Evolutionary conservation across 2,113 vertebrate species (phyloP).

Genomic region (Thalassarche chlororhynchos): DNA sequence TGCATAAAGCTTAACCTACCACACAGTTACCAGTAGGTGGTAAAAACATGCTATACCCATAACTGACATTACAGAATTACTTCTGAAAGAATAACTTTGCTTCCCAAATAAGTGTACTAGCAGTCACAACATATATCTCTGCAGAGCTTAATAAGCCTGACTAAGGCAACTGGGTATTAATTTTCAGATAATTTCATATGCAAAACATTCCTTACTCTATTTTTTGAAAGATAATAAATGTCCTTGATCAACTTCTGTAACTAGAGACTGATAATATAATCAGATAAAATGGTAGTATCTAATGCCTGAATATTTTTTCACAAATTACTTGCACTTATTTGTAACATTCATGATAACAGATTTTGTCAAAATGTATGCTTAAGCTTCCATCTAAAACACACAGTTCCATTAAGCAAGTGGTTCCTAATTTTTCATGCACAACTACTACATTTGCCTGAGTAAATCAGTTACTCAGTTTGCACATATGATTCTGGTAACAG

Average conservation of each 20-base stretch:
- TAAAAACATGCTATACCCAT: background rate
- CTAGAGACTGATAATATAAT: background rate
- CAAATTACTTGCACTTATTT: background rate
- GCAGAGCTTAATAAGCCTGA: background rate
- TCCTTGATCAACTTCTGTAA: background rate
- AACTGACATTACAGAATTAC: background rate
- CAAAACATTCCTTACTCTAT: background rate
- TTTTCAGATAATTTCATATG: background rate
- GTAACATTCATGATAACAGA: background rate
- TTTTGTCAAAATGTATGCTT: background rate
- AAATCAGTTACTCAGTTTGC: background rate
- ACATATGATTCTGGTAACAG: background rate
- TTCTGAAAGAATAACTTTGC: background rate
- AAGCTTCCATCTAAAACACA: background rate
- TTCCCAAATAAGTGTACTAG: background rate
- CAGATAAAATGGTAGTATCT: background rate
- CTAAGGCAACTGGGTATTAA: background rate
- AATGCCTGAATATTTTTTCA: background rate
- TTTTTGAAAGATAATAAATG: background rate
- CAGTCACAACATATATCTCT: background rate
- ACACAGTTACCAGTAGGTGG: background rate
- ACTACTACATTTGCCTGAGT: background rate
- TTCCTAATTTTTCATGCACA: background rate
- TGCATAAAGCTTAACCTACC: background rate
- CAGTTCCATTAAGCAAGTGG: background rate